phyloP scores from a whole-genome alignment of 2,888 invertebrate genomes.

The Dendrolimus pini region DNA sequence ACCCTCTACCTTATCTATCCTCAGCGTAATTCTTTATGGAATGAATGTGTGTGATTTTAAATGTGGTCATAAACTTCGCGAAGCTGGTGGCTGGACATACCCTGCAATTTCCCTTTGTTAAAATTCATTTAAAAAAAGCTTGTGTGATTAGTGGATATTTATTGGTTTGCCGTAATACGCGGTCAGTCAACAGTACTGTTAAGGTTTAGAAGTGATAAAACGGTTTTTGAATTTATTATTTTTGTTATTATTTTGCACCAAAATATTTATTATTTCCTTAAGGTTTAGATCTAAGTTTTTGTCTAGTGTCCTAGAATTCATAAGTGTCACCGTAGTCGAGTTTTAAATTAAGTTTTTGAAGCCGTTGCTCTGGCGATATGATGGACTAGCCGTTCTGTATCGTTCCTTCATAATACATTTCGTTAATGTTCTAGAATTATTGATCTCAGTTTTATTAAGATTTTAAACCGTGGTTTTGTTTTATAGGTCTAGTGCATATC shows the following conservation, averaged over 20 bases:
- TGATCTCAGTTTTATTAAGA: slow-evolving; percentile 16
- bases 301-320: slow-evolving; percentile 67
- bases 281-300: slow-evolving; percentile 65
- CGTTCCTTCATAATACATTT: slow-evolving; percentile 19
- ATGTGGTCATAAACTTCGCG: slow-evolving; percentile 16
- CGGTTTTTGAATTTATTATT: slow-evolving; percentile 30
- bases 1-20: slow-evolving; percentile 52
- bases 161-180: slow-evolving; percentile 54
- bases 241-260: slow-evolving; percentile 59
- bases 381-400: slow-evolving; percentile 25
- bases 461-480: slow-evolving; percentile 14
- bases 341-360: slow-evolving; percentile 63
- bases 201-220: slow-evolving; percentile 39
- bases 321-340: slow-evolving; percentile 72
- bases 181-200: slow-evolving; percentile 50
- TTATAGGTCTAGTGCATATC: slow-evolving; percentile 26
- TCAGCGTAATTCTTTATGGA: slow-evolving; percentile 67
- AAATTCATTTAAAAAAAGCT: slow-evolving; percentile 51
- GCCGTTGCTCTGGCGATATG: slow-evolving; percentile 48
- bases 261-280: slow-evolving; percentile 63
- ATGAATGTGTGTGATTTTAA: slow-evolving; percentile 58
- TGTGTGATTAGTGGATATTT: slow-evolving; percentile 68
- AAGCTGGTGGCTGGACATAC: slow-evolving; percentile 31
- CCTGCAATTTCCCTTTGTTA: slow-evolving; percentile 21
- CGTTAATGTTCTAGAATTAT: slow-evolving; percentile 12